These are phyloP conservation scores for Chymomyza costata DNA, from an alignment of 1,140 invertebrate genomes.

Conservation along the genomic window DNA sequence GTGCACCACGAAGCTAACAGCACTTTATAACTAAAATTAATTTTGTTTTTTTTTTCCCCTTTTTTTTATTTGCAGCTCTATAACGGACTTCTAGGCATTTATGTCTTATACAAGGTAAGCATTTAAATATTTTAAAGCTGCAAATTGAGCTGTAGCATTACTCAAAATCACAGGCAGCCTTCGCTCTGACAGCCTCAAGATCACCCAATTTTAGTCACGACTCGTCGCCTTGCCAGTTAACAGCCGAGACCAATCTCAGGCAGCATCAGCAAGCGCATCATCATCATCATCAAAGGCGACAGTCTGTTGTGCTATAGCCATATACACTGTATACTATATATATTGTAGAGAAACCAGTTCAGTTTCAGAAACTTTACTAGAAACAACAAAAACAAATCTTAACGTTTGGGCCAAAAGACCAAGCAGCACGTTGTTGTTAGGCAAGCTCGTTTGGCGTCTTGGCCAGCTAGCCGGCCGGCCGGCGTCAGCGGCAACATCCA, in stretches of 20 bases:
- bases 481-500: constrained; percentile 19
- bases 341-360: constrained; percentile 53
- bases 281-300: constrained; percentile 10
- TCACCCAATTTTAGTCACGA: constrained; percentile 25
- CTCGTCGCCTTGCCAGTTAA: constrained; percentile 16
- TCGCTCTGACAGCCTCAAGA: constrained; percentile 2
- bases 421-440: constrained; percentile 6
- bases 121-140: constrained; percentile 23
- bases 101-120: constrained; percentile 62
- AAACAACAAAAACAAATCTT: constrained; percentile 14
- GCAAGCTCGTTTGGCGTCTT: not conserved
- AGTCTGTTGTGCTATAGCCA: no score
- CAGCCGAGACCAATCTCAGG: not conserved
- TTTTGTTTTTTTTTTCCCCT: constrained; percentile 7
- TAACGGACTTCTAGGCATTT: constrained; percentile 32
- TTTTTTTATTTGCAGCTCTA: constrained; percentile 21
- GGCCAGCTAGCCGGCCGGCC: constrained; percentile 37
- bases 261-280: constrained; percentile 7
- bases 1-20: not conserved
- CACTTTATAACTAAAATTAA: constrained; percentile 27
- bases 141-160: constrained; percentile 39
- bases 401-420: constrained; percentile 10
- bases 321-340: no score
- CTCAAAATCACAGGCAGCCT: constrained; percentile 14
- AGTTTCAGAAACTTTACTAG: no score